A percentile compares a stretch with the other conserved stretches of the same genome.
Evolutionary conservation across 1,140 invertebrate genomes (phyloP).

Genomic region (Magallana angulata): DNA sequence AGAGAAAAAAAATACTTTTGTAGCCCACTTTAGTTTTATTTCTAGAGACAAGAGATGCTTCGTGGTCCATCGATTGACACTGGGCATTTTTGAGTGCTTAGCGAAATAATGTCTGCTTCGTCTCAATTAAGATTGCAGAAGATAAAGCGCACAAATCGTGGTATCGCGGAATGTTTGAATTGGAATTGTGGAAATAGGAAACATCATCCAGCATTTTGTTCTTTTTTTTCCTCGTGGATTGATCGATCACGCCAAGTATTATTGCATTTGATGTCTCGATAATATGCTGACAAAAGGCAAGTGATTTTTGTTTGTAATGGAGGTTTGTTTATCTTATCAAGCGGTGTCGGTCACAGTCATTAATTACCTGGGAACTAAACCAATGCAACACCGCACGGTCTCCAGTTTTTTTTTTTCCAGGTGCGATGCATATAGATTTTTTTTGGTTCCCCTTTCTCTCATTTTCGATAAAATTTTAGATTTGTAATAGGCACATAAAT

Average conservation of each 20-base stretch:
- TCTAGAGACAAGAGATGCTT: conserved; percentile 14
- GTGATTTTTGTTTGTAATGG: conserved; percentile 36
- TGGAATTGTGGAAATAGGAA: conserved; percentile 30
- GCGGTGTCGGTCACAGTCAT: conserved; percentile 3
- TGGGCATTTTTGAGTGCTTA: conserved; percentile 33
- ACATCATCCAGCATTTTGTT: conserved; percentile 28
- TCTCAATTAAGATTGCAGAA: conserved; percentile 38
- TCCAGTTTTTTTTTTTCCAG: neutral
- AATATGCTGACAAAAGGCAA: conserved; percentile 33
- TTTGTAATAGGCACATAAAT: neutral
- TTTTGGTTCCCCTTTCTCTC: neutral
- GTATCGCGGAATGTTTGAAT: conserved; percentile 33
- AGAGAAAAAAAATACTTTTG: conserved; percentile 12
- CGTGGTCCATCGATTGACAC: conserved; percentile 22
- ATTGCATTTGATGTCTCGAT: conserved; percentile 37
- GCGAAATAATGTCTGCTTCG: conserved; percentile 33
- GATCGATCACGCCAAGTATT: conserved; percentile 35
- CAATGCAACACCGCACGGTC: conserved; percentile 6
- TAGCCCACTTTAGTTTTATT: conserved; percentile 33
- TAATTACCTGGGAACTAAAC: conserved; percentile 35
- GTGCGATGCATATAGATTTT: neutral
- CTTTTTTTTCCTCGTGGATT: conserved; percentile 1
- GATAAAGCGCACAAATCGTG: neutral
- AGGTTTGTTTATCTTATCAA: conserved; percentile 34
- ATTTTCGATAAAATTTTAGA: conserved; percentile 8